Conservation (phyloP, 1,140 invertebrate species). For the Riptortus pedestris region DNA sequence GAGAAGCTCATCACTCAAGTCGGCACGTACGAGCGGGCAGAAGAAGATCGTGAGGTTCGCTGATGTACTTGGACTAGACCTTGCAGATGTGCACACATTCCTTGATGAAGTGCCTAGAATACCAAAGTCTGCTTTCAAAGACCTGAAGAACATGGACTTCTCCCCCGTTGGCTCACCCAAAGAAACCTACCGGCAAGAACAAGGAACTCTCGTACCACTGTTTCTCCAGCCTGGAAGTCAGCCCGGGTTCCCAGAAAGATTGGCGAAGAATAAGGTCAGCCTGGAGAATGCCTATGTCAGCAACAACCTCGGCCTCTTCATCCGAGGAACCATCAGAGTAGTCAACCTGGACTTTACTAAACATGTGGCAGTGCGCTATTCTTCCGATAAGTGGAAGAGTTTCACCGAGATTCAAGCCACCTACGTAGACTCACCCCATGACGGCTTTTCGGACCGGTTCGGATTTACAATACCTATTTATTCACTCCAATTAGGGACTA, state of each 20-base stretch:
- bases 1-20: neutral
- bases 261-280: slow-evolving; percentile 61
- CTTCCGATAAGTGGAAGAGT: slow-evolving; percentile 73
- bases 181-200: slow-evolving; percentile 35
- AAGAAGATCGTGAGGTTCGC: slow-evolving; percentile 95
- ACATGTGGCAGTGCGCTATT: slow-evolving; percentile 75
- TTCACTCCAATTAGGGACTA: slow-evolving; percentile 57
- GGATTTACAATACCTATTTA: slow-evolving; percentile 58
- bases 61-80: slow-evolving; percentile 82
- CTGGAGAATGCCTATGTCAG: slow-evolving; percentile 73
- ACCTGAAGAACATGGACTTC: slow-evolving; percentile 44
- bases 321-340: slow-evolving; percentile 78
- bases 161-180: neutral
- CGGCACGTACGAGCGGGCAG: slow-evolving; percentile 32
- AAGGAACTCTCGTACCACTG: slow-evolving; percentile 48
- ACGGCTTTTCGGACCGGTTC: slow-evolving; percentile 87
- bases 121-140: slow-evolving; percentile 72
- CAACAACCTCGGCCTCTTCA: slow-evolving; percentile 56
- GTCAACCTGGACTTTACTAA: slow-evolving; percentile 87
- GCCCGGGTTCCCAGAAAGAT: slow-evolving; percentile 64
- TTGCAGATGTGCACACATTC: slow-evolving; percentile 82
- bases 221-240: slow-evolving; percentile 73
- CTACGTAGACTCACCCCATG: slow-evolving; percentile 80
- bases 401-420: slow-evolving; percentile 69
- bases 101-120: slow-evolving; percentile 79